Evolutionary conservation across 2,113 vertebrate genomes (phyloP), one percentile per base, ranked within the genome.

Genomic region (Dendrocopos noguchii): DNA sequence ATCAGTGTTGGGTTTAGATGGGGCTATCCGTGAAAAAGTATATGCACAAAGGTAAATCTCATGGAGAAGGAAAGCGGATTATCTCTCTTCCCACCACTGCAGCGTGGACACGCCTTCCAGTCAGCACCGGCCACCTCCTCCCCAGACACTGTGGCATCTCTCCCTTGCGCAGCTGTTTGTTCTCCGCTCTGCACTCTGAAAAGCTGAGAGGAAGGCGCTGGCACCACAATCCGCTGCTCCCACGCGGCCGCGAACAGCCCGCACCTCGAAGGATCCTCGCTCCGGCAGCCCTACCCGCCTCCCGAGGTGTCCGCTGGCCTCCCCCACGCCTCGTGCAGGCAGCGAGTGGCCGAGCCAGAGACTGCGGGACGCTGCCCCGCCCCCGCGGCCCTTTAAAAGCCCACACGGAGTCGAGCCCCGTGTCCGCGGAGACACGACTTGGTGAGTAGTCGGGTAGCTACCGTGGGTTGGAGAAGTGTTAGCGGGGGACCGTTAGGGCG

Each of bases 351-450:
- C 82, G 93, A 78, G 79, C 91, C 61, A 19, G 61, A 20, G 50
- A 55, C 59, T 36, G 50, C 73, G 31, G 72, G 56, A 80, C 29
- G 18, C 88, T 15, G 93, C 91, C 52, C 93, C 93, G 88, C 95
- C 95, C 81, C 66, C 82, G 74, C 57, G 17, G 29, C 34, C 28
- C 88, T 67, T 91, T 93, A 93, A 95, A 82, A 91, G 52, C 61
- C 56, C n/a, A 29, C 39, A 22, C 74, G 13, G 74, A 39, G 33
- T 3, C 22, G 8, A 0, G 73, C 18, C 2, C n/a, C 10, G 18
- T 28, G 20, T 65, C 25, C 33, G 53, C 33, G 59, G 44, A 15
- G 9, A 7, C 17, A 13, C 1, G 21, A 20, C 4, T 1, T 3
- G 94, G 91, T 93, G 10, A 91, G 95, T 80, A 7, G 4, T 0